Evolutionary conservation across 2,797 vertebrate genomes (phyloP).

Genomic region (Coreius guichenoti): DNA sequence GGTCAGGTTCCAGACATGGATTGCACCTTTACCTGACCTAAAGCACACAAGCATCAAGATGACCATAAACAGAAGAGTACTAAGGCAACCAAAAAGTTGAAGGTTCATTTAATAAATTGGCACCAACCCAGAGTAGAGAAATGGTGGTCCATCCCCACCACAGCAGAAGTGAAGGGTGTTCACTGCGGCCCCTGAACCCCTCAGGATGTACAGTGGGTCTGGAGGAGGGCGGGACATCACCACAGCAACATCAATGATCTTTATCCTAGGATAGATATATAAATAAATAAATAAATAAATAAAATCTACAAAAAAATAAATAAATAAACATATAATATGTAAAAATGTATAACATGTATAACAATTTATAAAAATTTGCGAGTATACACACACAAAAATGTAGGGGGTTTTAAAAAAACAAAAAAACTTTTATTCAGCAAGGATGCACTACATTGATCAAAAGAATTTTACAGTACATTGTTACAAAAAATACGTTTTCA

Average conservation of each 20-base stretch:
- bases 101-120: not conserved
- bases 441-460: not conserved
- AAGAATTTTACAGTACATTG: too few species aligned
- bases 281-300: not conserved
- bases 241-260: not conserved
- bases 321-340: too few species aligned
- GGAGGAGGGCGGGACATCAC: slow-evolving; percentile 83
- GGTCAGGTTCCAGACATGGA: slow-evolving; percentile 92
- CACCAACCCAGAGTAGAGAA: slow-evolving; percentile 92
- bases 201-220: slow-evolving; percentile 87
- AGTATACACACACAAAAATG: too few species aligned
- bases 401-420: too few species aligned
- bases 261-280: not conserved
- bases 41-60: slow-evolving; percentile 31
- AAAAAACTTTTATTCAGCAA: not conserved
- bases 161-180: slow-evolving; percentile 87
- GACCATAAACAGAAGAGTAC: too few species aligned
- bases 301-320: too few species aligned
- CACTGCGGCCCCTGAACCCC: slow-evolving; percentile 84
- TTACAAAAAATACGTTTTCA: too few species aligned
- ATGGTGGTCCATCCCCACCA: slow-evolving; percentile 65
- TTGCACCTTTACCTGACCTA: slow-evolving; percentile 85
- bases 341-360: too few species aligned
- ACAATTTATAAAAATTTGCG: too few species aligned
- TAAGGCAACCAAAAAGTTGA: not conserved